Base-by-base conservation (phyloP, 2,797 vertebrate species). In the Sebastes hubbsi region DNA sequence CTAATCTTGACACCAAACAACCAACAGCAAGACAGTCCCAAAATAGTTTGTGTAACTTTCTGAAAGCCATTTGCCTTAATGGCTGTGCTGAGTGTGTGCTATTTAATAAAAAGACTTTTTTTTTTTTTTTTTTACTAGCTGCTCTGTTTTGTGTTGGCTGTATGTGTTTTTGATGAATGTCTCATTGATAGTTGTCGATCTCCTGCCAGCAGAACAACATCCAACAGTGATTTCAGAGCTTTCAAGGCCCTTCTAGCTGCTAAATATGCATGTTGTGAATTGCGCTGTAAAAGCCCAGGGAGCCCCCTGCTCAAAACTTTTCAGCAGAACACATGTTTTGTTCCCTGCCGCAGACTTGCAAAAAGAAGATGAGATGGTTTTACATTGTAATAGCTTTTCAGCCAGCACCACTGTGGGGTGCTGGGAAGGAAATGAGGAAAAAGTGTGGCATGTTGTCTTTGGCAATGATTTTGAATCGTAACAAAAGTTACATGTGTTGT, bases 141-240 rank as follows among this genome's bases (percentile, higher is more conserved):
- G 70, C 64, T 86, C 70, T 76, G 58, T 72, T 82, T 86, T 70
- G 59, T 55, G 62, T 88, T 89, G 74, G 82, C 87, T 61, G 22
- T 30, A 68, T 86, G 70, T 72, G 73, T 81, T 92, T 87, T 93
- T 88, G 72, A 71, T 78, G 70, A 87, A 84, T 81, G 59, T 88
- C 58, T 89, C 81, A 82, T 83, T 87, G 88, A 88, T 82, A 75
- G 60, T 64, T 84, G 72, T 75, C 49, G 29, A 82, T 80, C 34
- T 82, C 61, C 75, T 85, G 83, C 85, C 91, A 90, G 75, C 81
- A 88, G 78, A 89, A 83, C 62, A 86, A 71, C 71, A 76, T 87
- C 84, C 49, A 84, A 72, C 79, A 67, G 64, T 81, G 85, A 87
- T 84, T 88, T 86, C 76, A 86, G 85, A 71, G 42, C 83, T 77